Conservation (phyloP, 2,888 invertebrate species). For the Tineola bisselliella region DNA sequence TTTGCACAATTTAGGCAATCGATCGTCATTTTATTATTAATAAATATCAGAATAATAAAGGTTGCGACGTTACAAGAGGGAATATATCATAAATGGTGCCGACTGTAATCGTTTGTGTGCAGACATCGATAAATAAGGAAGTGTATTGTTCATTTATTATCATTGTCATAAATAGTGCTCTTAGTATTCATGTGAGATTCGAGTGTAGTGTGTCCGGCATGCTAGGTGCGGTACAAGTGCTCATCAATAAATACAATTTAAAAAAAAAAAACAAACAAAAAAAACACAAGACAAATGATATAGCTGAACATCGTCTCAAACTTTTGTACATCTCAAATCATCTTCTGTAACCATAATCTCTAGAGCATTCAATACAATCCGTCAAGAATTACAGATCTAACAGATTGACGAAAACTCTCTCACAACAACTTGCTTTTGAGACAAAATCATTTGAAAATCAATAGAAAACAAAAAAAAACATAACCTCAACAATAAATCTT, state of each 20-base stretch:
- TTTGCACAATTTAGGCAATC: background rate
- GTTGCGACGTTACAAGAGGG: background rate
- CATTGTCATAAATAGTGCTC: background rate
- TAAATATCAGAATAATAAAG: background rate
- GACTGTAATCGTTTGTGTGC: background rate
- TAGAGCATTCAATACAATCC: too few species aligned
- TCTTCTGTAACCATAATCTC: too few species aligned
- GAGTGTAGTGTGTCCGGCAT: slow-evolving; percentile 31
- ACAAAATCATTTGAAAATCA: too few species aligned
- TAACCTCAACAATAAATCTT: background rate
- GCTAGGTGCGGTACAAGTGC: slow-evolving; percentile 63
- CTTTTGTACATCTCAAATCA: too few species aligned
- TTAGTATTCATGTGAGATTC: background rate
- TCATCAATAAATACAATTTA: slow-evolving; percentile 28
- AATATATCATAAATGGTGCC: background rate
- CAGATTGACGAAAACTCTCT: too few species aligned
- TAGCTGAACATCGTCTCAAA: background rate
- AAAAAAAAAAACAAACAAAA: background rate
- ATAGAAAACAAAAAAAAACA: background rate
- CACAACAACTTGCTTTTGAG: too few species aligned
- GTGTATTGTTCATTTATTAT: background rate
- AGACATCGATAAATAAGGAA: background rate
- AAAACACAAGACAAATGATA: background rate
- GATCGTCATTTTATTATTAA: background rate
- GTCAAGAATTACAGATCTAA: too few species aligned